A percentile compares a stretch with the other conserved stretches of the same genome.
Conservation (phyloP, 1,140 invertebrate species). For the Aleiodes sp. region DNA sequence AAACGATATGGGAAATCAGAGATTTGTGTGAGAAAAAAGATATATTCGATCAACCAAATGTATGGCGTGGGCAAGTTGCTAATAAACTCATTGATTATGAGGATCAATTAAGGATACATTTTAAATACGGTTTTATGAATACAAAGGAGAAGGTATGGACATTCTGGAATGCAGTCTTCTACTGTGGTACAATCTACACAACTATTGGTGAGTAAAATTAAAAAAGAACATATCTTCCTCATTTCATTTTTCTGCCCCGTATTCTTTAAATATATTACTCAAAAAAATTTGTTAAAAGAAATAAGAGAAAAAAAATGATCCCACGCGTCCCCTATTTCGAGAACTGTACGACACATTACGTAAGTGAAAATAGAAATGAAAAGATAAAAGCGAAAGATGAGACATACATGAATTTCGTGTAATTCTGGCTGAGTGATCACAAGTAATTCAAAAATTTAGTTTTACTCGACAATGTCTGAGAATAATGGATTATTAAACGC, state of each 20-base stretch:
- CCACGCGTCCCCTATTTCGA: constrained; percentile 32
- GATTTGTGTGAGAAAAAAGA: constrained; percentile 53
- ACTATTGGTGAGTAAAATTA: constrained; percentile 83
- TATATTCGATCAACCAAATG: constrained; percentile 53
- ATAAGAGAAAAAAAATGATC: neutral
- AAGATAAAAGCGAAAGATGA: constrained; percentile 13
- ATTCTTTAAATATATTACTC: neutral
- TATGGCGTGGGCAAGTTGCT: constrained; percentile 63
- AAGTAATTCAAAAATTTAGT: neutral
- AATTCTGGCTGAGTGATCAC: neutral
- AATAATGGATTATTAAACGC: neutral
- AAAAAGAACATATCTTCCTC: neutral
- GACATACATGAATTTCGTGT: neutral
- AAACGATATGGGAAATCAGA: constrained; percentile 51
- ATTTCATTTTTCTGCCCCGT: neutral
- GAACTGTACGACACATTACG: constrained; percentile 31
- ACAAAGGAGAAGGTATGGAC: constrained; percentile 75
- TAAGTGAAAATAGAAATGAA: constrained; percentile 20
- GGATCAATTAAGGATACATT: constrained; percentile 67
- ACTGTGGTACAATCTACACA: constrained; percentile 91
- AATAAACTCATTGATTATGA: constrained; percentile 67
- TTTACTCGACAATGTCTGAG: neutral
- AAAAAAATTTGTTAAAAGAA: neutral
- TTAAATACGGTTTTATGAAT: constrained; percentile 64
- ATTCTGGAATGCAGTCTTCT: constrained; percentile 92